phyloP scores from a whole-genome alignment of 2,797 vertebrate genomes.

The Enteromius paludinosus region DNA sequence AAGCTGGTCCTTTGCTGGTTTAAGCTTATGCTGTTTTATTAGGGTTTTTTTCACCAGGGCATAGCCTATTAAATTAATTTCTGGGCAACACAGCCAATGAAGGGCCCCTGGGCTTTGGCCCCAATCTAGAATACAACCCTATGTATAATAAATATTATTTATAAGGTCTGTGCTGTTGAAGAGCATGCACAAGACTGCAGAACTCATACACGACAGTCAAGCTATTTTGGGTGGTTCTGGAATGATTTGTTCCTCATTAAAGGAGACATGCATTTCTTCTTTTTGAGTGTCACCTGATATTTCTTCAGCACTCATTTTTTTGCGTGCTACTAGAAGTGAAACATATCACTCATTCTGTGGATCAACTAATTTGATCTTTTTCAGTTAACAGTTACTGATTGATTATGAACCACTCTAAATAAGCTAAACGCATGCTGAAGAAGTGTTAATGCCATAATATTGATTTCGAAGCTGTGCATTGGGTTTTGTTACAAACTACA shows the following conservation, averaged over 20 bases:
- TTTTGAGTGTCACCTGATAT: background rate
- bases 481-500: background rate
- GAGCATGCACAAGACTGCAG: background rate
- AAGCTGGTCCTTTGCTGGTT: no score
- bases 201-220: background rate
- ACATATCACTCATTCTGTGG: background rate
- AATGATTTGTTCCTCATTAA: slow-evolving; percentile 1
- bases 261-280: background rate
- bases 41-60: background rate
- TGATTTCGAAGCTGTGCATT: background rate
- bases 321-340: background rate
- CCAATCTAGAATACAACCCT: background rate
- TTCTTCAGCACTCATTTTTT: background rate
- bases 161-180: background rate
- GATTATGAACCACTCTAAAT: background rate
- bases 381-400: background rate
- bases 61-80: background rate
- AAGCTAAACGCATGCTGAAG: background rate
- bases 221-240: background rate
- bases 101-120: background rate
- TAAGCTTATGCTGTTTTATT: no score
- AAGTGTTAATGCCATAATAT: background rate
- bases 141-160: background rate
- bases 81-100: background rate
- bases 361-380: background rate